Evolutionary conservation across 2,888 invertebrate genomes (phyloP), one percentile per base, ranked within the genome.

Genomic region (Leptinotarsa rubiginosa): DNA sequence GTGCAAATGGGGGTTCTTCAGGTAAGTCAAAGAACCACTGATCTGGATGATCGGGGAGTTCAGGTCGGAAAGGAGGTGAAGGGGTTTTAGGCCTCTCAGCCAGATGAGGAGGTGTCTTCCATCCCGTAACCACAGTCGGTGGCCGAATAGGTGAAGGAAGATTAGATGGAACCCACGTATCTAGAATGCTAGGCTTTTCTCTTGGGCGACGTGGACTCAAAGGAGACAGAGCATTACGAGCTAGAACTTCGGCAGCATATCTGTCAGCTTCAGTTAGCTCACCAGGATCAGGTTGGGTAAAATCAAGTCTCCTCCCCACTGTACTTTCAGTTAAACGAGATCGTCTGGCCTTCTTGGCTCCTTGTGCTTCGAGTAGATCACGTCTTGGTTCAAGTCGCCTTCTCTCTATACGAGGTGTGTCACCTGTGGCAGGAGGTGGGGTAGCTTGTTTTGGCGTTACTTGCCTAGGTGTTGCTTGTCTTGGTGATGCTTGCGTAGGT

Each of bases 61-160:
- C 16, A 47, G 5, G 47, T 56, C 22, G 56, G 56, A 20, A 69
- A 2, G 41, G 18, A 15, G 69, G 1, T 5, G 41, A 18, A 16
- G 68, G 68, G n/a, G 68, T 52, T 54, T 31, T 31, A 4, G 69
- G 56, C 47, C 20, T 56, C 15, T 31, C 52, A 15, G 18, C 25
- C 15, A 69, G n/a, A 54, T 25, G 47, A 31, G 69, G 69, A 20
- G 69, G 69, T 20, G 69, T 69, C 20, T 22, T n/a, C 56, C 56
- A 69, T 20, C 69, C 69, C 16, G 47, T 16, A 15, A 69, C 56
- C 10, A 22, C 13, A 16, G 20, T 2, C 3, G 69, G 69, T 15
- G 69, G 49, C 3, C 59, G 47, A 10, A 69, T 31, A 16, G 69
- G 69, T 56, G 69, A n/a, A 15, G 56, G 69, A 7, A 69, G 41